Conservation (phyloP, 2,888 invertebrate genomes). For the Nebria brevicollis region DNA sequence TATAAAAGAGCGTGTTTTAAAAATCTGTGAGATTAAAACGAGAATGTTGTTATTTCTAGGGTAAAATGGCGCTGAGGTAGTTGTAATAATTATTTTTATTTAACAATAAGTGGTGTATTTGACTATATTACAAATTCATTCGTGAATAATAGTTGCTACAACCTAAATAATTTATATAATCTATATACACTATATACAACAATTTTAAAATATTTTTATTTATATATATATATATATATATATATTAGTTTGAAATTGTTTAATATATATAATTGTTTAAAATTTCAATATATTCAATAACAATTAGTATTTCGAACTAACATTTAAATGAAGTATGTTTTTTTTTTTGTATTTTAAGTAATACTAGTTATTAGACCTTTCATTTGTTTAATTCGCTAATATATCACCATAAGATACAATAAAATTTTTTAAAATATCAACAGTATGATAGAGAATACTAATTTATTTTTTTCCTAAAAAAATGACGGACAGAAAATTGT, state of each 20-base stretch:
- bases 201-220: conserved; percentile 45
- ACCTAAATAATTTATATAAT: conserved; percentile 30
- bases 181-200: conserved; percentile 61
- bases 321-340: conserved; percentile 41
- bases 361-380: conserved; percentile 16
- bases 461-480: conserved; percentile 53
- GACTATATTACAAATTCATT: conserved; percentile 45
- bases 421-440: conserved; percentile 62
- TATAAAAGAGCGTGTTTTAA: too few relatives aligned
- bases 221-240: conserved; percentile 43
- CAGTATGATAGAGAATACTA: conserved; percentile 58
- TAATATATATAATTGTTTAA: conserved; percentile 40
- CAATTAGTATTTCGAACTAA: conserved; percentile 45
- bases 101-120: conserved; percentile 47
- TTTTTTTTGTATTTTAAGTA: conserved; percentile 21
- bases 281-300: conserved; percentile 45
- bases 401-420: conserved; percentile 52
- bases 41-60: too few relatives aligned
- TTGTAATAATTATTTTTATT: conserved; percentile 38
- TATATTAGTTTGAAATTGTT: conserved; percentile 44
- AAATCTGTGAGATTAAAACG: too few relatives aligned
- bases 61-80: not conserved
- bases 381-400: not conserved
- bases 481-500: conserved; percentile 60
- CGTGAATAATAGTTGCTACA: conserved; percentile 38